Evolutionary conservation across 2,888 invertebrate species (phyloP).

Genomic region (Argyra leucocephala): DNA sequence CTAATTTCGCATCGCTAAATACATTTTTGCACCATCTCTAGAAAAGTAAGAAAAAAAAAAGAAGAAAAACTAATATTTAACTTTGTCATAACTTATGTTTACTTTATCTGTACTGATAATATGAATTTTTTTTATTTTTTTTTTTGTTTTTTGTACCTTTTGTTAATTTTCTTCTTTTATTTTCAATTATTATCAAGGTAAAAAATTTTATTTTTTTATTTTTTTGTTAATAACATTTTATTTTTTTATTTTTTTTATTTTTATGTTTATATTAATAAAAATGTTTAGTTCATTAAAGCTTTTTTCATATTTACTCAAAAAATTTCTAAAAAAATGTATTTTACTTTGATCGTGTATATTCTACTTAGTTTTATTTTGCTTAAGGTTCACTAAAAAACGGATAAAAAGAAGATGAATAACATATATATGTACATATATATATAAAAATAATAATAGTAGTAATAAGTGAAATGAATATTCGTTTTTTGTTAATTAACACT

Average conservation of each 20-base stretch:
- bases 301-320: too few species aligned
- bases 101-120: slow-evolving; percentile 3
- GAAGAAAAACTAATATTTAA: not conserved
- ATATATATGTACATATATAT: too few species aligned
- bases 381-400: too few species aligned
- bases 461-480: not conserved
- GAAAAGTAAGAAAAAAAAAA: not conserved
- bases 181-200: not conserved
- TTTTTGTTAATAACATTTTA: too few species aligned
- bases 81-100: not conserved
- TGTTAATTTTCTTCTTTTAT: not conserved
- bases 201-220: not conserved
- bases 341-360: too few species aligned
- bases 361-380: too few species aligned
- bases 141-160: not conserved
- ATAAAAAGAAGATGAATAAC: too few species aligned
- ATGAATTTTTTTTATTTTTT: not conserved
- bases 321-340: too few species aligned
- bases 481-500: not conserved
- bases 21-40: not conserved
- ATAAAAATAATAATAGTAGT: not conserved
- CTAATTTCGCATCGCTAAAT: slow-evolving; percentile 1
- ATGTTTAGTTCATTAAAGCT: too few species aligned
- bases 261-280: too few species aligned
- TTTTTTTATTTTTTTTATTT: too few species aligned